Percentiles rank a stretch among this genome's conserved stretches.
These are phyloP conservation scores for Misgurnus mizolepis DNA, from an alignment of 2,113 vertebrate species.

Conservation along the genomic window DNA sequence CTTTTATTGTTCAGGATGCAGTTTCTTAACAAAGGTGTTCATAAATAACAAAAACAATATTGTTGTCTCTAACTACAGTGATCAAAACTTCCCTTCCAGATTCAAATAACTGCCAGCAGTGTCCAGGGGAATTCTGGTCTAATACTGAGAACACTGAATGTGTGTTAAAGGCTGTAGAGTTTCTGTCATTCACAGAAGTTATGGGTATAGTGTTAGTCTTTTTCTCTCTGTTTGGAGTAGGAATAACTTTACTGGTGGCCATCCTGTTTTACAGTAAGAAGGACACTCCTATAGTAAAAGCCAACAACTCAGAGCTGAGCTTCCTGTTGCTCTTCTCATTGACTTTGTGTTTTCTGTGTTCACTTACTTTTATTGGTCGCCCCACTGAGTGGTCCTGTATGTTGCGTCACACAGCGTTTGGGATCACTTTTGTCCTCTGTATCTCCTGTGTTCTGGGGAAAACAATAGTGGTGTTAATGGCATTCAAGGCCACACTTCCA, in stretches of 20 bases:
- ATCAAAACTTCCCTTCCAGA: conserved; percentile 64
- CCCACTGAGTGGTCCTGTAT: conserved; percentile 71
- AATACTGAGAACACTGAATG: conserved; percentile 66
- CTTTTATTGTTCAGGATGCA: conserved; percentile 53
- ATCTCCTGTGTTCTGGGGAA: conserved; percentile 70
- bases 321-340: conserved; percentile 24
- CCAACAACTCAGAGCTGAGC: conserved; percentile 28
- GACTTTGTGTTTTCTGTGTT: conserved; percentile 18
- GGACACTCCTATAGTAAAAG: conserved; percentile 43
- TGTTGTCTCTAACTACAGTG: conserved; percentile 20
- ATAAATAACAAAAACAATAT: background rate
- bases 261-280: conserved; percentile 61
- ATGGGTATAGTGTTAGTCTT: conserved; percentile 66
- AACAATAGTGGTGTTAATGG: conserved; percentile 66
- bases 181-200: conserved; percentile 63
- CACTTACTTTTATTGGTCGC: conserved; percentile 65
- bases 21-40: conserved; percentile 36
- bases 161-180: conserved; percentile 66
- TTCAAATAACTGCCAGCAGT: conserved; percentile 70
- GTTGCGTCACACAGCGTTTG: conserved; percentile 60
- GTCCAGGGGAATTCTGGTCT: conserved; percentile 70
- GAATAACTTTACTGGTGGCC: conserved; percentile 58
- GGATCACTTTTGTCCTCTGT: conserved; percentile 62
- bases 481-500: conserved; percentile 18
- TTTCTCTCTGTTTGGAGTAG: conserved; percentile 64